Evolutionary conservation across 2,888 invertebrate species (phyloP).

Genomic region (Panzeria rudis): DNA sequence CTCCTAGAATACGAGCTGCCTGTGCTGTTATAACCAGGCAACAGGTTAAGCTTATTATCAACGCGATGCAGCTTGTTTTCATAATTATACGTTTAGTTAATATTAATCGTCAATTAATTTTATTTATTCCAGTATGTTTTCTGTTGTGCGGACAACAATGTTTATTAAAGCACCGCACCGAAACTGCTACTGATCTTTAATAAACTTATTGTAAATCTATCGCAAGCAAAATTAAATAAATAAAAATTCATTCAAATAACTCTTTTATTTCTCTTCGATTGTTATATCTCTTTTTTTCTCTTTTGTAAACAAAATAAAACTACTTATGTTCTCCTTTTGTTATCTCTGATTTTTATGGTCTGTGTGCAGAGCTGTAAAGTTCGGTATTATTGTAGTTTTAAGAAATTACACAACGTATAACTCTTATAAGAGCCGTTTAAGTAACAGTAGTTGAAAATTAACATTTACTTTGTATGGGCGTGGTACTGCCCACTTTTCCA

Average conservation of each 20-base stretch:
- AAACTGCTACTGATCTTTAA: constrained; percentile 14
- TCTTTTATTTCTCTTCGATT: too few relatives aligned
- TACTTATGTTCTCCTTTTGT: not conserved
- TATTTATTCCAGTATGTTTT: not conserved
- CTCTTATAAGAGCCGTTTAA: too few relatives aligned
- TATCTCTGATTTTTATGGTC: too few relatives aligned
- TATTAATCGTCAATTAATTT: not conserved
- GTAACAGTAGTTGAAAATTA: too few relatives aligned
- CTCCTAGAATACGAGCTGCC: constrained; percentile 78
- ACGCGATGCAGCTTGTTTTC: not conserved
- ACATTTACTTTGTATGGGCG: too few relatives aligned
- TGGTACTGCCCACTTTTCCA: too few relatives aligned
- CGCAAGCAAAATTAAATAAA: too few relatives aligned
- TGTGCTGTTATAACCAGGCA: not conserved
- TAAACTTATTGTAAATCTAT: not conserved
- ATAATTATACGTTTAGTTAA: not conserved
- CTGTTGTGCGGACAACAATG: not conserved
- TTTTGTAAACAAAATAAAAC: not conserved
- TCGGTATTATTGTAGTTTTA: too few relatives aligned
- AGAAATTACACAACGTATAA: too few relatives aligned
- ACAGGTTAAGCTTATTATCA: not conserved
- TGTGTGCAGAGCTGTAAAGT: too few relatives aligned
- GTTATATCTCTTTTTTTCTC: not conserved
- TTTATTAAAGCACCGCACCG: not conserved
- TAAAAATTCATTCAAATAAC: too few relatives aligned